Evolutionary conservation across 2,888 invertebrate genomes (phyloP).

Genomic region (Gymnocheta viridis): DNA sequence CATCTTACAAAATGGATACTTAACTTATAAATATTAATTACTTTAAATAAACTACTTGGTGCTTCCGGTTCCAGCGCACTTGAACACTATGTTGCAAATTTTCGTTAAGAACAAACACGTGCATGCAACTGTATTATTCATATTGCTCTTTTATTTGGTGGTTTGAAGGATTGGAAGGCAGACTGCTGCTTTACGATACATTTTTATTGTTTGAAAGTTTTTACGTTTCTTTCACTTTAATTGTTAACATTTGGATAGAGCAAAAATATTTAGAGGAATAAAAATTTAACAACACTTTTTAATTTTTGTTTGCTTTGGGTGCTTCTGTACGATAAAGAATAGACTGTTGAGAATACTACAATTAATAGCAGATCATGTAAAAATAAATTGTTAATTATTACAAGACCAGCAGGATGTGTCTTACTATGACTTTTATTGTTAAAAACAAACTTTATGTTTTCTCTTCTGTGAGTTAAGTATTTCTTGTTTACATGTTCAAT

Average conservation of each 20-base stretch:
- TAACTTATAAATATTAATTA: slow-evolving; percentile 62
- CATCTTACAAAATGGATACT: slow-evolving; percentile 37
- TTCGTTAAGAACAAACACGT: slow-evolving; percentile 42
- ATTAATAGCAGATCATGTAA: background rate
- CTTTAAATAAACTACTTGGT: slow-evolving; percentile 44
- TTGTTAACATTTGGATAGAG: background rate
- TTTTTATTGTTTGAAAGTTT: background rate
- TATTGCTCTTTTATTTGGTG: slow-evolving; percentile 22
- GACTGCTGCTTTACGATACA: slow-evolving; percentile 25
- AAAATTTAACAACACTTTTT: too few species aligned
- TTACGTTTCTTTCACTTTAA: background rate
- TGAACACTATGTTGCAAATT: slow-evolving; percentile 55
- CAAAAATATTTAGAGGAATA: too few species aligned
- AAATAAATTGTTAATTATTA: slow-evolving; percentile 53
- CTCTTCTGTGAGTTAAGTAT: background rate
- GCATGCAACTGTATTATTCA: slow-evolving; percentile 34
- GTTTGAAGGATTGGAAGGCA: background rate
- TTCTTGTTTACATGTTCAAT: background rate
- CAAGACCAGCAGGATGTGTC: slow-evolving; percentile 54
- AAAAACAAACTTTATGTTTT: slow-evolving; percentile 27
- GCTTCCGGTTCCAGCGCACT: slow-evolving; percentile 53
- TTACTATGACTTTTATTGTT: slow-evolving; percentile 53
- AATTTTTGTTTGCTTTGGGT: too few species aligned
- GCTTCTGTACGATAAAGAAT: background rate
- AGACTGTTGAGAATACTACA: background rate